Evolutionary conservation across 2,797 vertebrate genomes (phyloP).

Genomic region (Poliocrania exsul): DNA sequence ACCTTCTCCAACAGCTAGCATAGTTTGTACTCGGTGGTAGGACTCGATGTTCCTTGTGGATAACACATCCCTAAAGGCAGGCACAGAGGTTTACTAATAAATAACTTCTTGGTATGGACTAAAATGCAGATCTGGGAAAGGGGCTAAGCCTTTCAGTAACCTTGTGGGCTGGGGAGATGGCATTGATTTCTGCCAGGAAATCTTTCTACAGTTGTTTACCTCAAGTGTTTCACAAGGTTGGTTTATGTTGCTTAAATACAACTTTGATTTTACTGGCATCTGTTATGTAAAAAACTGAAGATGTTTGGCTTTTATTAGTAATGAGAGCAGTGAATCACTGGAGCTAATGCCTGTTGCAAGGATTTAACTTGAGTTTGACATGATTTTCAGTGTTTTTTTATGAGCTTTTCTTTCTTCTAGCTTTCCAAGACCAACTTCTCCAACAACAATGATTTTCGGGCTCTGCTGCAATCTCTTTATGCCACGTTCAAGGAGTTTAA

Average conservation of each 20-base stretch:
- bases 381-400: background rate
- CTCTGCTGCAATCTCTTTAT: slow-evolving; percentile 93
- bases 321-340: background rate
- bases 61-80: background rate
- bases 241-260: background rate
- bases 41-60: rapidly evolving
- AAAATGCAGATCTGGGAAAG: background rate
- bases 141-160: background rate
- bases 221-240: background rate
- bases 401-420: slow-evolving; percentile 72
- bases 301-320: background rate
- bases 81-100: background rate
- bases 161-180: background rate
- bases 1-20: background rate
- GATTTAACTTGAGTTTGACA: background rate
- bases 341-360: background rate
- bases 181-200: background rate
- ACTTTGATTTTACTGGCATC: background rate
- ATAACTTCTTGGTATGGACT: background rate
- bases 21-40: background rate
- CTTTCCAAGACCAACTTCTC: slow-evolving; percentile 99
- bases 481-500: slow-evolving; percentile 99
- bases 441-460: slow-evolving; percentile 97
- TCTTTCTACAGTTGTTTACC: background rate
- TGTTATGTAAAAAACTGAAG: background rate